phyloP scores from a whole-genome alignment of 2,113 vertebrate genomes.

The Myiozetetes cayanensis region DNA sequence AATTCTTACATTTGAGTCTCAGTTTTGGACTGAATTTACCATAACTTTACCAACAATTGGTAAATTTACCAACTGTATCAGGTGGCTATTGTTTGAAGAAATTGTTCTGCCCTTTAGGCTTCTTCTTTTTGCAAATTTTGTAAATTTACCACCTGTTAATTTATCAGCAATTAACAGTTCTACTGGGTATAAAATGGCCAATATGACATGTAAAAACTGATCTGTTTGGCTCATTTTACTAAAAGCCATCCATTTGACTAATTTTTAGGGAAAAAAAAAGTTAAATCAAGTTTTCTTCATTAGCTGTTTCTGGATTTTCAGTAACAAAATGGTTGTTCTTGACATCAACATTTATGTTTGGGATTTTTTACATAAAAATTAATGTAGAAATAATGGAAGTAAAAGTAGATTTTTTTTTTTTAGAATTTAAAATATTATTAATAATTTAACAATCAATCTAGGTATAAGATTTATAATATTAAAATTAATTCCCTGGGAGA shows the following conservation, averaged over 20 bases:
- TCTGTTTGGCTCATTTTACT: neutral
- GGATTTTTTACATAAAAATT: neutral
- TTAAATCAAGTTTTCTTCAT: neutral
- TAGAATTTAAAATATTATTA: neutral
- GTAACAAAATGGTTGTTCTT: slow-evolving; percentile 20
- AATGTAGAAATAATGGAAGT: neutral
- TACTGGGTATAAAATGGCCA: neutral
- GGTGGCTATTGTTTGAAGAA: neutral
- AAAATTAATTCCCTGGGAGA: neutral
- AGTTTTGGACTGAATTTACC: neutral
- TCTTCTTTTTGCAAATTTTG: neutral
- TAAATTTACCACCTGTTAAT: neutral
- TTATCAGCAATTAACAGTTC: neutral
- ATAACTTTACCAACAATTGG: neutral
- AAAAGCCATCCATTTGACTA: neutral
- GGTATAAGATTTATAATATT: neutral
- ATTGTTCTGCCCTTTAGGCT: neutral
- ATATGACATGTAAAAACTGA: neutral
- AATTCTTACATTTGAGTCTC: neutral
- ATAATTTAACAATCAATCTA: too few species aligned
- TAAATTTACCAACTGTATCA: neutral
- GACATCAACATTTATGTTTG: neutral
- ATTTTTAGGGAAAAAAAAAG: neutral
- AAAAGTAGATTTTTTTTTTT: slow-evolving; percentile 2
- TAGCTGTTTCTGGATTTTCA: slow-evolving; percentile 24